Evolutionary conservation across 2,888 invertebrate species (phyloP).

Genomic region (Nomada flava): DNA sequence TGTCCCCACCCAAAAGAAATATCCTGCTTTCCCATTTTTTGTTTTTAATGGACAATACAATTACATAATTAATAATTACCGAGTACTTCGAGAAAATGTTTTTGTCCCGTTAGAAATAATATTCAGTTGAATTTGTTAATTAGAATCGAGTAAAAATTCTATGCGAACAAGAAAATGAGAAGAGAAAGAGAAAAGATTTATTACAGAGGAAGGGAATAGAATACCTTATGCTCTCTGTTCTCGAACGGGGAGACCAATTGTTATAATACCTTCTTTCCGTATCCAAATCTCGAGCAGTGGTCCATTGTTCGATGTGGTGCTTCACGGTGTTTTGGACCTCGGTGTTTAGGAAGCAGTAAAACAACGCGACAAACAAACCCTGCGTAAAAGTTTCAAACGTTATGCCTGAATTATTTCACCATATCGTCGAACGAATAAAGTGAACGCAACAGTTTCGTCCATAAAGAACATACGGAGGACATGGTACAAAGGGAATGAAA

Average conservation of each 20-base stretch:
- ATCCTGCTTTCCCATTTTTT: not conserved
- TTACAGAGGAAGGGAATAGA: conserved; percentile 38
- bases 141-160: no score
- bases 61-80: not conserved
- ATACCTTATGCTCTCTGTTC: conserved; percentile 93
- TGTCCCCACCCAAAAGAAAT: conserved; percentile 2
- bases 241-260: conserved; percentile 92
- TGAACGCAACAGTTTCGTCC: no score
- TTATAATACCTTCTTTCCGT: conserved; percentile 89
- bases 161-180: no score
- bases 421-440: not conserved
- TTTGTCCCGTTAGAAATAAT: not conserved
- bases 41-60: not conserved
- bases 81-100: no score
- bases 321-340: conserved; percentile 94
- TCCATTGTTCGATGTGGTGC: conserved; percentile 93
- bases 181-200: not conserved
- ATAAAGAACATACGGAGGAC: not conserved
- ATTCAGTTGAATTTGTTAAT: not conserved
- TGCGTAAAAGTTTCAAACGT: conserved; percentile 81
- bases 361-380: conserved; percentile 95
- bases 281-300: conserved; percentile 88
- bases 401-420: not conserved
- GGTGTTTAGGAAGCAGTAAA: conserved; percentile 97
- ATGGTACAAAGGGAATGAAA: not conserved